phyloP scores from a whole-genome alignment of 2,113 vertebrate genomes.

The Shinisaurus crocodilurus region DNA sequence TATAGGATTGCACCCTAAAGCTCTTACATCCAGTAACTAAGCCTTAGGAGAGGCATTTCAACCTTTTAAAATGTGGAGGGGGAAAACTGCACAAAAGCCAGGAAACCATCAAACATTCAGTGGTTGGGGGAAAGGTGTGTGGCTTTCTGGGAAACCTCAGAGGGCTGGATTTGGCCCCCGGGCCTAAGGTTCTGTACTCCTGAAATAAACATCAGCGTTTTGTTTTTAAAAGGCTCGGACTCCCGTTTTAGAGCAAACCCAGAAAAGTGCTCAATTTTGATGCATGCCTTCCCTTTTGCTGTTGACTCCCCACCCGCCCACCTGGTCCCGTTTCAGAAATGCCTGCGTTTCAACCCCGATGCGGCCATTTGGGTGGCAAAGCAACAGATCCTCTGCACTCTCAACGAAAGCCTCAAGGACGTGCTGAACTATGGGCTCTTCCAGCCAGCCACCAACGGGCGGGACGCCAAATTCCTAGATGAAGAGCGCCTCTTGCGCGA shows the following conservation, averaged over 20 bases:
- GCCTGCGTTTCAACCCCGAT: slow-evolving; percentile 91
- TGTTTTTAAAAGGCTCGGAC: background rate
- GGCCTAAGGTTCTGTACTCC: too few species aligned
- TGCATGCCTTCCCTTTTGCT: slow-evolving; percentile 12
- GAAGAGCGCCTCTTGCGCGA: slow-evolving; percentile 89
- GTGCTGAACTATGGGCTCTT: slow-evolving; percentile 94
- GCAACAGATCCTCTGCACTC: slow-evolving; percentile 92
- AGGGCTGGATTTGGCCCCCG: too few species aligned
- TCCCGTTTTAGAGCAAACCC: background rate
- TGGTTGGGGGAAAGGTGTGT: too few species aligned
- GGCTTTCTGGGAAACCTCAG: too few species aligned
- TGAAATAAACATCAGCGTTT: background rate
- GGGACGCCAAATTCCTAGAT: slow-evolving; percentile 93
- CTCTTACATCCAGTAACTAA: too few species aligned
- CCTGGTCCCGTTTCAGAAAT: slow-evolving; percentile 80
- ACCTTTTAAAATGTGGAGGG: too few species aligned
- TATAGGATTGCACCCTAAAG: too few species aligned
- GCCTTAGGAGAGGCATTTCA: too few species aligned
- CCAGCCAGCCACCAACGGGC: slow-evolving; percentile 91
- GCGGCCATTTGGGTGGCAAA: slow-evolving; percentile 94
- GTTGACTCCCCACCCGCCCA: background rate
- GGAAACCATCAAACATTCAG: too few species aligned
- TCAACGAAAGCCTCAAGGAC: slow-evolving; percentile 90
- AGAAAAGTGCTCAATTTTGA: background rate
- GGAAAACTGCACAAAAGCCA: too few species aligned